phyloP scores from a whole-genome alignment of 2,888 invertebrate species.

The Hypsopygia costalis region DNA sequence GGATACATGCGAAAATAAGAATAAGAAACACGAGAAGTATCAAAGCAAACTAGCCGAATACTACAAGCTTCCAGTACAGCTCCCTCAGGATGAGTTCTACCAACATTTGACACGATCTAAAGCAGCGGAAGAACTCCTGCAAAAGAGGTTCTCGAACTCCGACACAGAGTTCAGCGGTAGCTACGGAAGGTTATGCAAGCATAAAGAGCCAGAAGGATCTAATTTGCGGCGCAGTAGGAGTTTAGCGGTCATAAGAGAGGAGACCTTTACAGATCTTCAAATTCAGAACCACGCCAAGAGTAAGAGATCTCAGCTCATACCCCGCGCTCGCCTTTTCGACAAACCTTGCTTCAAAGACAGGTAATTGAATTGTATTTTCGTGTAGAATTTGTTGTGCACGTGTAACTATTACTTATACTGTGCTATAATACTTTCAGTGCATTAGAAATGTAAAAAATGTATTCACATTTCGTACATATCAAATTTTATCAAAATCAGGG shows the following conservation, averaged over 20 bases:
- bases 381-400: no score
- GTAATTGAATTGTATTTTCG: slow-evolving; percentile 54
- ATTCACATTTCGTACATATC: no score
- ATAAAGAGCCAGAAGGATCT: slow-evolving; percentile 70
- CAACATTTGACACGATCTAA: slow-evolving; percentile 70
- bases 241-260: slow-evolving; percentile 88
- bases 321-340: slow-evolving; percentile 89
- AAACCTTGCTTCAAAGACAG: slow-evolving; percentile 87
- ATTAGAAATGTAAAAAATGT: no score
- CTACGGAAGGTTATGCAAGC: slow-evolving; percentile 72
- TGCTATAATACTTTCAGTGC: no score
- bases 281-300: slow-evolving; percentile 82
- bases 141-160: slow-evolving; percentile 68
- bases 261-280: slow-evolving; percentile 86
- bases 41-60: slow-evolving; percentile 74
- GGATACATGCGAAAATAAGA: slow-evolving; percentile 50
- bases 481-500: no score
- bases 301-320: slow-evolving; percentile 88
- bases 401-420: no score
- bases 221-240: slow-evolving; percentile 85
- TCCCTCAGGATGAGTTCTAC: slow-evolving; percentile 75
- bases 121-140: slow-evolving; percentile 67
- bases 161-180: slow-evolving; percentile 72
- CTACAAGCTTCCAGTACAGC: slow-evolving; percentile 66
- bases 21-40: slow-evolving; percentile 70